A percentile compares a stretch with the other conserved stretches of the same genome.
Conservation (phyloP, 2,888 invertebrate species). For the Ophion costatus region DNA sequence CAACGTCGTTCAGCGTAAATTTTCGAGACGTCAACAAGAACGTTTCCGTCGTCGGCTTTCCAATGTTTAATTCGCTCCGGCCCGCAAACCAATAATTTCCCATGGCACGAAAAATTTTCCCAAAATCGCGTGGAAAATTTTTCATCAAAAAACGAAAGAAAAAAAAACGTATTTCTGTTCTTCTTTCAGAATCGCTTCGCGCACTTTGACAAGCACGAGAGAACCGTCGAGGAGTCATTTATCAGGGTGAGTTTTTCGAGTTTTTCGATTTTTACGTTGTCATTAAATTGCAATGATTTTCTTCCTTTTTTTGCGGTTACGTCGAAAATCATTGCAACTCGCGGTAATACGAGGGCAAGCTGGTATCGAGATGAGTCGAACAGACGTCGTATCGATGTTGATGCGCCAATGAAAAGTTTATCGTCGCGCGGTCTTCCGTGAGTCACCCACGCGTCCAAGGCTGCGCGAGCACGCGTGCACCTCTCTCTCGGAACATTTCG, state of each 20-base stretch:
- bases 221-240: constrained; percentile 72
- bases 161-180: constrained; percentile 20
- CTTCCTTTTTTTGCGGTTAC: neutral
- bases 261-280: constrained; percentile 6
- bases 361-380: constrained; percentile 41
- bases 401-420: constrained; percentile 46
- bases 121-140: neutral
- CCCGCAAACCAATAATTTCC: too few species aligned
- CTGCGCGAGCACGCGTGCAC: constrained; percentile 11
- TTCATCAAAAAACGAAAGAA: neutral
- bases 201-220: constrained; percentile 71
- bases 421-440: constrained; percentile 44
- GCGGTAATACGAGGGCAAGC: constrained; percentile 39
- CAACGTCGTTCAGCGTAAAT: too few species aligned
- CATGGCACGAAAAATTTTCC: too few species aligned
- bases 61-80: too few species aligned
- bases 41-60: too few species aligned
- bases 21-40: too few species aligned
- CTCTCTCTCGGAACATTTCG: constrained; percentile 46
- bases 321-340: neutral
- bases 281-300: neutral
- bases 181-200: constrained; percentile 76
- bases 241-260: constrained; percentile 76
- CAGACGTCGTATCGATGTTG: constrained; percentile 38
- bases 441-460: constrained; percentile 50